Base-by-base conservation (phyloP, 1,140 invertebrate genomes). In the Saccostrea glomerata region DNA sequence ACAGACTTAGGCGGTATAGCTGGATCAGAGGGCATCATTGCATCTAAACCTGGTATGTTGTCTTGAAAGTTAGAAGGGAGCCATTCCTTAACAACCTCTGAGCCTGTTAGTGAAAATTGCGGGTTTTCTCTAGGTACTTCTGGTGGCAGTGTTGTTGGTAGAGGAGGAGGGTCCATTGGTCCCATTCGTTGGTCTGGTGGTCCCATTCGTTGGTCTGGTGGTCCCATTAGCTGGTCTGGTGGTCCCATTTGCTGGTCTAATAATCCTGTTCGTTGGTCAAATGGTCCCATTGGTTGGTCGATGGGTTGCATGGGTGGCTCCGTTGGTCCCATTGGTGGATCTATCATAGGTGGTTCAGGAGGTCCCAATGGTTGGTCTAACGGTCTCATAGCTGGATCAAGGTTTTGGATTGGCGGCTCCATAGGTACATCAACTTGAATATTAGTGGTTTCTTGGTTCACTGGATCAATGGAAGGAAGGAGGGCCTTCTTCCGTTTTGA, bases 61-160 rank as follows among this genome's bases (percentile, higher is more conserved):
- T 63, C 58, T 17, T 63, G 17, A 63, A 63, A 63, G 58, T 63
- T 63, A 63, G 58, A n/a, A 6, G 58, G 70, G 25, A 77, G 70
- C 70, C 70, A 77, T 36, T 77, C 70, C 15, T 77, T 77, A 77
- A 77, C 70, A 77, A 77, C 25, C 30, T 77, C 70, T 17, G 70
- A 77, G 23, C 70, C 70, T 30, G 70, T 25, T 12, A 77, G 25
- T 77, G 70, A 77, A 77, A 77, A 77, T 12, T 77, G 70, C 11
- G 23, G 25, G 17, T 77, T 77, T 77, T 17, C 25, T 12, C 70
- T 77, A 20, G 58, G 58, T 20, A 20, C 15, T 63, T 63, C 58
- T n/a, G 58, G 58, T 17, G 15, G 17, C n/a, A 17, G 58, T 63
- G 58, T 63, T 3, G 58, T 63, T 63, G 58, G 58, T 17, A 17